Conservation (phyloP, 2,888 invertebrate species). For the Alcis repandata region DNA sequence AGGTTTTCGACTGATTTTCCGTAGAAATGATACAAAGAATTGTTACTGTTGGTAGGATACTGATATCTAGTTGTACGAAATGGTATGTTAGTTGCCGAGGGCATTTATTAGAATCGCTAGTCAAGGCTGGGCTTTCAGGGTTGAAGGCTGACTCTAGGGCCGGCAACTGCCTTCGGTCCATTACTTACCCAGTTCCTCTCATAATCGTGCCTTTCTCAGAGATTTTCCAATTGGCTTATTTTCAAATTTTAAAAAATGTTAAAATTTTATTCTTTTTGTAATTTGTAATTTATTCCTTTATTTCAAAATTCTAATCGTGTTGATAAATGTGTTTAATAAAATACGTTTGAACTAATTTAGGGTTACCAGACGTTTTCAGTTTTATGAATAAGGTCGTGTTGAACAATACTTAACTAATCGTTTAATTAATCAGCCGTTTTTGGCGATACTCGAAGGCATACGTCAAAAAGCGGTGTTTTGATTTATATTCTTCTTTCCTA, state of each 20-base stretch:
- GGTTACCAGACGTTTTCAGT: too few relatives aligned
- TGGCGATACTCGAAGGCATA: too few relatives aligned
- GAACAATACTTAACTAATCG: too few relatives aligned
- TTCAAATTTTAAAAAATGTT: not conserved
- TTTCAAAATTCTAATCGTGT: not conserved
- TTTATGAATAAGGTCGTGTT: too few relatives aligned
- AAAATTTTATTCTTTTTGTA: not conserved
- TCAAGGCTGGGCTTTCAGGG: not conserved
- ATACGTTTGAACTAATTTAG: too few relatives aligned
- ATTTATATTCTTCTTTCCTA: not conserved
- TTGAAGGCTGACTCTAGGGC: not conserved
- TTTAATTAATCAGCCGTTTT: too few relatives aligned
- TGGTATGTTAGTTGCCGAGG: not conserved
- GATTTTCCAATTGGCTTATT: slow-evolving; percentile 2
- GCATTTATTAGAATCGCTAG: not conserved
- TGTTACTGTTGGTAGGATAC: slow-evolving; percentile 8
- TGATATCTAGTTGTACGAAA: not conserved
- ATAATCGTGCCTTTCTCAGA: slow-evolving; percentile 34
- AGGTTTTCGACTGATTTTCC: slow-evolving; percentile 67
- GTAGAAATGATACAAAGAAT: slow-evolving; percentile 44
- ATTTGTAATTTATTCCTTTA: too few relatives aligned
- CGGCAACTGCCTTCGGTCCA: not conserved
- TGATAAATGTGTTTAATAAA: not conserved
- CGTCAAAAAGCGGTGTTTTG: too few relatives aligned
- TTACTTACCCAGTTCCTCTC: not conserved